Conservation (phyloP, 2,888 invertebrate species). For the Crossocerus cetratus region DNA sequence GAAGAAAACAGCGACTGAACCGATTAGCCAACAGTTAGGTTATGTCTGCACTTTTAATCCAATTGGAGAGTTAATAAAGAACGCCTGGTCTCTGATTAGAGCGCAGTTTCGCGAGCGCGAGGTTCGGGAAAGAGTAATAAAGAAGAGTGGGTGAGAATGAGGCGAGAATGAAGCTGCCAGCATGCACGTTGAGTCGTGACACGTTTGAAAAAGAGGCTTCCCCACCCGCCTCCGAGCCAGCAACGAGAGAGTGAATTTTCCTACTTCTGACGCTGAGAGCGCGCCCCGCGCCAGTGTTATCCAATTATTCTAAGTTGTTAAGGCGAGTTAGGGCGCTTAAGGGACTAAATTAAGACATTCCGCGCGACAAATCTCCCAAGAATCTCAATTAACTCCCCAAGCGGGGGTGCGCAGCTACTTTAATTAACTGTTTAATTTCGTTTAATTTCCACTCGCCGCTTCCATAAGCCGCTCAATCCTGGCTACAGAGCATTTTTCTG, state of each 20-base stretch:
- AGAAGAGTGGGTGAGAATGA: too few species aligned
- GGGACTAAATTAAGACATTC: conserved; percentile 78
- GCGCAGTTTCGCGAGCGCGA: too few species aligned
- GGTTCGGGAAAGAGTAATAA: too few species aligned
- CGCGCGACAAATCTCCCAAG: conserved; percentile 77
- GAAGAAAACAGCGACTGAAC: too few species aligned
- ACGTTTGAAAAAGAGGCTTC: conserved; percentile 37
- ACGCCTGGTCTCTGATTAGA: too few species aligned
- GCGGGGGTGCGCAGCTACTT: conserved; percentile 63
- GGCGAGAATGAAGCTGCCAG: neutral
- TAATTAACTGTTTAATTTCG: conserved; percentile 77
- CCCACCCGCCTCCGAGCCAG: conserved; percentile 18
- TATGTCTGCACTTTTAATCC: too few species aligned
- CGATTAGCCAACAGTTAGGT: too few species aligned
- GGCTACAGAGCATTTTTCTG: conserved; percentile 21
- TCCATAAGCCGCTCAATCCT: conserved; percentile 55
- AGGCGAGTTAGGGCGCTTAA: conserved; percentile 77
- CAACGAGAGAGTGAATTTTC: conserved; percentile 51
- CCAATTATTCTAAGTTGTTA: conserved; percentile 77
- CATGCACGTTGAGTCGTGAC: conserved; percentile 34
- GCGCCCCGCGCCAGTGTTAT: conserved; percentile 69
- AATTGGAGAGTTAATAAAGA: too few species aligned
- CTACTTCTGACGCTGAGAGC: conserved; percentile 50
- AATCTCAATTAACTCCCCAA: conserved; percentile 76
- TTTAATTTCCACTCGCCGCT: conserved; percentile 74